A percentile compares a stretch with the other conserved stretches of the same genome.
These are phyloP conservation scores for Cairina moschata DNA, from an alignment of 2,113 vertebrate genomes.

Conservation along the genomic window DNA sequence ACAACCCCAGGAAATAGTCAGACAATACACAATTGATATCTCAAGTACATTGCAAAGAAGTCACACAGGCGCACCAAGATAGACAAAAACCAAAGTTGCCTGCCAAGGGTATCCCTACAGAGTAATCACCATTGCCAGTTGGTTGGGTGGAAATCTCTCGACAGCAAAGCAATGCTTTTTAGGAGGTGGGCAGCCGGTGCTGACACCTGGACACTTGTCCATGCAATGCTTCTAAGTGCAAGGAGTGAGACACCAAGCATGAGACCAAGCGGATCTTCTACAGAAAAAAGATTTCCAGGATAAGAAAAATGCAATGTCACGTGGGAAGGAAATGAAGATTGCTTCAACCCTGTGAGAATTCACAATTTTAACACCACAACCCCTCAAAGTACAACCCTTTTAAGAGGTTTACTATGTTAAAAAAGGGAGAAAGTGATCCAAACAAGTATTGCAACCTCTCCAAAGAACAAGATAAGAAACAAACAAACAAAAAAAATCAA, in stretches of 20 bases:
- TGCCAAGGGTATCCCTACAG: neutral
- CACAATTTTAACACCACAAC: neutral
- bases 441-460: neutral
- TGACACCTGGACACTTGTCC: neutral
- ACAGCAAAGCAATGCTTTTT: neutral
- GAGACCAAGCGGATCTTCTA: neutral
- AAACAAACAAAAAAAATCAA: neutral
- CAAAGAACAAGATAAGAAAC: neutral
- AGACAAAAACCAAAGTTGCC: neutral
- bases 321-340: neutral
- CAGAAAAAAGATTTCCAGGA: rapidly evolving
- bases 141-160: neutral
- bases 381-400: neutral
- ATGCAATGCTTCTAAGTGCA: neutral
- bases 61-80: neutral
- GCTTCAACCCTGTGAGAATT: neutral
- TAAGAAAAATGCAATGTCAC: neutral
- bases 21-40: neutral
- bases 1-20: neutral
- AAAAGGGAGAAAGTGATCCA: neutral
- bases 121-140: neutral
- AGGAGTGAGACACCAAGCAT: neutral
- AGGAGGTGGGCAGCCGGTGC: neutral
- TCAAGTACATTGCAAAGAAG: neutral
- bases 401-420: neutral